Evolutionary conservation across 2,888 invertebrate genomes (phyloP).

Genomic region (Eremobia ochroleuca): DNA sequence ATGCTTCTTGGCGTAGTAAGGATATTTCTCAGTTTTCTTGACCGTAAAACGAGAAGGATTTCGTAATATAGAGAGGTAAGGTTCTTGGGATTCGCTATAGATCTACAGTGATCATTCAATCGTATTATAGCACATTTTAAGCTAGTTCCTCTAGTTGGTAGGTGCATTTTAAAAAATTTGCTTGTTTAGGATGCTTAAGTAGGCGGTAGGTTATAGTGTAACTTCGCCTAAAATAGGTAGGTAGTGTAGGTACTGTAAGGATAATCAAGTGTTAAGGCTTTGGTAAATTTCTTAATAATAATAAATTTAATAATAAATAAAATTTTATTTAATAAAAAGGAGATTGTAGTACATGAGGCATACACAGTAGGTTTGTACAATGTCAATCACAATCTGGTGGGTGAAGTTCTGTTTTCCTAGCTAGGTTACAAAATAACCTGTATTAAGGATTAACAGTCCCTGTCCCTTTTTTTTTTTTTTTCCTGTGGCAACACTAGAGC

Average conservation of each 20-base stretch:
- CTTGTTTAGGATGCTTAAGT: not conserved
- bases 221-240: not conserved
- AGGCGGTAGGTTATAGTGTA: not conserved
- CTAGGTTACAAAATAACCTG: too few relatives aligned
- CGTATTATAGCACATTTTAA: not conserved
- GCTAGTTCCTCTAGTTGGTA: too few relatives aligned
- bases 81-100: not conserved
- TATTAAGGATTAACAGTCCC: too few relatives aligned
- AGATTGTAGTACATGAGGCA: too few relatives aligned
- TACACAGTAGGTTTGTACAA: too few relatives aligned
- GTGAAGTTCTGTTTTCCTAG: too few relatives aligned
- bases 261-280: not conserved
- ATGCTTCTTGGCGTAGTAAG: not conserved
- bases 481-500: too few relatives aligned
- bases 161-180: not conserved
- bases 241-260: not conserved
- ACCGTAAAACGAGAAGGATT: not conserved
- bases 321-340: too few relatives aligned
- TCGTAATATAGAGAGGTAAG: not conserved
- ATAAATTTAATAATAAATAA: too few relatives aligned
- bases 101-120: not conserved
- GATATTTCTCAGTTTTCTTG: conserved; percentile 2
- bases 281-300: not conserved
- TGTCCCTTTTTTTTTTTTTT: too few relatives aligned
- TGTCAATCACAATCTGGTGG: too few relatives aligned